Conservation (phyloP, 2,888 invertebrate species). For the Sphaerophoria taeniata region DNA sequence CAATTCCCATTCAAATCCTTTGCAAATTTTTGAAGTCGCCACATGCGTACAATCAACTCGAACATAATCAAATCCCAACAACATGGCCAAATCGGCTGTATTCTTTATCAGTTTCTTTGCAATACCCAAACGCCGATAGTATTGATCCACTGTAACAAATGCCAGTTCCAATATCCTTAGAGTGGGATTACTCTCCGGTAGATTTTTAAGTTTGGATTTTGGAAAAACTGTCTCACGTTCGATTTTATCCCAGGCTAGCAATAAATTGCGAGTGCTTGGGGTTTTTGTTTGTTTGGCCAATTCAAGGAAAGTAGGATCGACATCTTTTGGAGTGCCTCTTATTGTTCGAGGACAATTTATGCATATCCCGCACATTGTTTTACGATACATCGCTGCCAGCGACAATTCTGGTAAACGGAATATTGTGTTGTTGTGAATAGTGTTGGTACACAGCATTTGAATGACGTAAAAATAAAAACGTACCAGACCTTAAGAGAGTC, state of each 20-base stretch:
- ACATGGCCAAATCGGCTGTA: slow-evolving; percentile 37
- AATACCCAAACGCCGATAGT: slow-evolving; percentile 41
- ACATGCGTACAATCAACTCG: slow-evolving; percentile 52
- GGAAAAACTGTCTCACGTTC: slow-evolving; percentile 34
- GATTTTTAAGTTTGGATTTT: neutral
- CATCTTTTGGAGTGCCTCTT: neutral
- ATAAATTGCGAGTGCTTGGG: slow-evolving; percentile 34
- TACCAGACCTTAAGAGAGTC: slow-evolving; percentile 51
- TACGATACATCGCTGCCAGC: slow-evolving; percentile 46
- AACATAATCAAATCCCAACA: slow-evolving; percentile 53
- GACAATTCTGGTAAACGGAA: slow-evolving; percentile 43
- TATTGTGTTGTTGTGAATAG: too few relatives aligned
- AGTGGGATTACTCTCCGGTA: too few relatives aligned
- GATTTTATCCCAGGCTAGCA: slow-evolving; percentile 57
- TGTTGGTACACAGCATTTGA: neutral
- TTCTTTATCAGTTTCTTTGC: slow-evolving; percentile 38
- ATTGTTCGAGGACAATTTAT: slow-evolving; percentile 42
- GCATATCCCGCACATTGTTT: slow-evolving; percentile 53
- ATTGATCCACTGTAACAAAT: slow-evolving; percentile 24
- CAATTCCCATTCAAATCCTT: slow-evolving; percentile 46
- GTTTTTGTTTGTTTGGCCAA: slow-evolving; percentile 28
- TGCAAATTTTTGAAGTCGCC: slow-evolving; percentile 40
- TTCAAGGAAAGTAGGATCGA: slow-evolving; percentile 16
- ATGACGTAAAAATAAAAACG: neutral
- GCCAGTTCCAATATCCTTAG: slow-evolving; percentile 42